These are phyloP conservation scores for Gasterosteus aculeatus DNA, from an alignment of 2,113 vertebrate species.

Conservation along the genomic window DNA sequence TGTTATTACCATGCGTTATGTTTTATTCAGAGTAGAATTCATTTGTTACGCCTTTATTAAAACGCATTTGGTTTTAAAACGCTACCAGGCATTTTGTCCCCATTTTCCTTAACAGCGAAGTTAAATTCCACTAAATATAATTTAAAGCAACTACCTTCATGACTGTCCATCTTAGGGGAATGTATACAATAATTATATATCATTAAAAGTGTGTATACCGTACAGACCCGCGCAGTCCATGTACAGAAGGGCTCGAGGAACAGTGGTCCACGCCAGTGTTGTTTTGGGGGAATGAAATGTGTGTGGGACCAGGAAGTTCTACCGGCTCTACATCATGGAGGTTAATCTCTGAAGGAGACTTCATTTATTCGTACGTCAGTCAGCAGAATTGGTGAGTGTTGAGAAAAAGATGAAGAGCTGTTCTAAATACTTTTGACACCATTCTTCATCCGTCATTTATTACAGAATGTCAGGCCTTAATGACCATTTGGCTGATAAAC, in stretches of 20 bases:
- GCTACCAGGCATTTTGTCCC: neutral
- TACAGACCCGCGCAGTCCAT: neutral
- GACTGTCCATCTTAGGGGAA: neutral
- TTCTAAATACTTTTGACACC: fast-evolving
- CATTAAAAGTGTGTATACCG: neutral
- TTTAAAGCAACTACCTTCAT: neutral
- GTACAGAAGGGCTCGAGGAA: slow-evolving; percentile 12
- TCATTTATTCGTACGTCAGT: fast-evolving
- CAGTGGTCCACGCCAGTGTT: fast-evolving
- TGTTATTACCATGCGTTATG: neutral
- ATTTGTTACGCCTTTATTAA: neutral
- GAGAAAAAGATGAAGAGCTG: neutral
- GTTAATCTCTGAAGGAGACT: slow-evolving; percentile 72
- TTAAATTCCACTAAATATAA: neutral
- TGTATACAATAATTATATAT: neutral
- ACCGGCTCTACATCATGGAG: slow-evolving; percentile 53
- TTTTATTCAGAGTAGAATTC: neutral
- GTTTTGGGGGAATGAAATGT: slow-evolving; percentile 29
- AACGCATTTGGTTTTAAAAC: neutral
- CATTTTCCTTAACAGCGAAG: neutral
- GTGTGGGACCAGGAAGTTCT: slow-evolving; percentile 48
- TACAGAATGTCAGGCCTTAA: neutral
- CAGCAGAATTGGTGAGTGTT: neutral
- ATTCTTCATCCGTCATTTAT: neutral
- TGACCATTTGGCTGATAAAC: neutral